These are phyloP conservation scores for Tinea trinotella DNA, from an alignment of 2,888 invertebrate genomes.

Conservation along the genomic window DNA sequence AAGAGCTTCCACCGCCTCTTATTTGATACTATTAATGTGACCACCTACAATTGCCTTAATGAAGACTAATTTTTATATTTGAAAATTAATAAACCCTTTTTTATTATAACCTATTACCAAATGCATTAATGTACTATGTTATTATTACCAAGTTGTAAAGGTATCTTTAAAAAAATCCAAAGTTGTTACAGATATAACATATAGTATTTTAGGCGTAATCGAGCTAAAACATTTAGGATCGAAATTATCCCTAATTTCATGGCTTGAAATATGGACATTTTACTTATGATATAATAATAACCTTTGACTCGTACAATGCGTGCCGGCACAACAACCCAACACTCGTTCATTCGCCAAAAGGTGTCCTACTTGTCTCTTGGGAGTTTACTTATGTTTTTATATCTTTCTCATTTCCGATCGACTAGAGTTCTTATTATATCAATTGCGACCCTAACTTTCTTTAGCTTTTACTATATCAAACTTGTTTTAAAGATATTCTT, in stretches of 20 bases:
- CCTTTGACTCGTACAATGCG: constrained; percentile 30
- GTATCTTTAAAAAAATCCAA: not conserved
- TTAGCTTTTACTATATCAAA: no score
- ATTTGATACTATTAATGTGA: constrained; percentile 10
- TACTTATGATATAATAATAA: constrained; percentile 34
- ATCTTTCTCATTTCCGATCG: not conserved
- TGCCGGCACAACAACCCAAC: constrained; percentile 19
- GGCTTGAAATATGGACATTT: not conserved
- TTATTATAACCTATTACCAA: no score
- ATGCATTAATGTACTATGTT: not conserved
- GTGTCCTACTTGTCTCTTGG: constrained; percentile 15
- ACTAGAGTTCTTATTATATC: not conserved
- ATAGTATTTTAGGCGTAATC: no score
- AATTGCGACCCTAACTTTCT: no score
- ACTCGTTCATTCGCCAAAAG: constrained; percentile 22
- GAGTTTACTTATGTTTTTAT: constrained; percentile 12
- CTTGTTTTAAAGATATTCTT: no score
- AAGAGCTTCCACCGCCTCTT: constrained; percentile 4
- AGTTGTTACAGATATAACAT: not conserved
- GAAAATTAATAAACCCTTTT: not conserved
- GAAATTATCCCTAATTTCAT: constrained; percentile 1
- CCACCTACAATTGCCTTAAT: not conserved
- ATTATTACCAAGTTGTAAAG: not conserved
- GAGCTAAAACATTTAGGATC: no score
- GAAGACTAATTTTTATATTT: not conserved